Evolutionary conservation across 2,888 invertebrate genomes (phyloP).

Genomic region (Zygogramma bicolorata): DNA sequence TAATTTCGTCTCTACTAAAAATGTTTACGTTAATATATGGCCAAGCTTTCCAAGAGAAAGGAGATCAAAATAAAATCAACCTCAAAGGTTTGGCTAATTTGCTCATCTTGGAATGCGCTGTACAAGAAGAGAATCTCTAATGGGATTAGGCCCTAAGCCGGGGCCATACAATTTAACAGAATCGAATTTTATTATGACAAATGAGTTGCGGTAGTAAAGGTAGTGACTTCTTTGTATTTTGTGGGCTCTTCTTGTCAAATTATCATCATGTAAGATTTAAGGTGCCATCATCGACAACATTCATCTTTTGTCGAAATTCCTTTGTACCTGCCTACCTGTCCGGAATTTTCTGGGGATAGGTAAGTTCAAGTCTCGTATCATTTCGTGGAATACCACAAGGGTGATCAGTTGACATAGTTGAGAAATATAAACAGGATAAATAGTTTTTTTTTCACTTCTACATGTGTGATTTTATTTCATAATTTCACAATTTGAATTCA

Average conservation of each 20-base stretch:
- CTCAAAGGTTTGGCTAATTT: background rate
- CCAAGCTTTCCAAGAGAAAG: too few species aligned
- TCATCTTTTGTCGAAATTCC: conserved; percentile 47
- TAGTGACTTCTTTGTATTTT: conserved; percentile 52
- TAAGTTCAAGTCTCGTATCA: background rate
- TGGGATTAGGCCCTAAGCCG: conserved; percentile 35
- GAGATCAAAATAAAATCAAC: background rate
- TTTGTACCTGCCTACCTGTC: conserved; percentile 38
- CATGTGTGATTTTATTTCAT: too few species aligned
- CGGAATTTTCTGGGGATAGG: conserved; percentile 27
- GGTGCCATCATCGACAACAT: conserved; percentile 55
- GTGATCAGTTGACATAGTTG: background rate
- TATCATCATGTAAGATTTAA: conserved; percentile 57
- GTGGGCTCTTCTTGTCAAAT: conserved; percentile 60
- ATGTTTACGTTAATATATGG: too few species aligned
- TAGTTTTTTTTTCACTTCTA: too few species aligned
- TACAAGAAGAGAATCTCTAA: conserved; percentile 27
- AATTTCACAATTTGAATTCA: too few species aligned
- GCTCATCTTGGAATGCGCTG: background rate
- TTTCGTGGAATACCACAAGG: conserved; percentile 19
- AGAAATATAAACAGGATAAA: too few species aligned
- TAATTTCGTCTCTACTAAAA: too few species aligned
- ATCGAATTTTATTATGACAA: conserved; percentile 58
- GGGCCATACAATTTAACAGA: conserved; percentile 41
- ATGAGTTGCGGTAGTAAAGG: conserved; percentile 55